phyloP scores from a whole-genome alignment of 37 sponge, comb jelly and placozoan genomes.

The Amphimedon queenslandica region DNA sequence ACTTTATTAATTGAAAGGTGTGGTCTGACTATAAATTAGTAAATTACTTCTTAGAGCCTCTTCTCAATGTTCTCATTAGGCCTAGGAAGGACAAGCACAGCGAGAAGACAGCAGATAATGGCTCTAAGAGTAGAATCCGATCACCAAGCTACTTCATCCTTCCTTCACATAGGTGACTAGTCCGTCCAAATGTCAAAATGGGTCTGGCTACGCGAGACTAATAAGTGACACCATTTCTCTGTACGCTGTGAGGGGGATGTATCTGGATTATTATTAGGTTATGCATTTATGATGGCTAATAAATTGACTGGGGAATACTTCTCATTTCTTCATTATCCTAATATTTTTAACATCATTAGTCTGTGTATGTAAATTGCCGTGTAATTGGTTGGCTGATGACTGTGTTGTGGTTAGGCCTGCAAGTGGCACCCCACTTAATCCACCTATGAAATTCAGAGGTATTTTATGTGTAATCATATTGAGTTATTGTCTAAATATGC shows the following conservation, averaged over 20 bases:
- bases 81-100: background rate
- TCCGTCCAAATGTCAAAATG: constrained; percentile 82
- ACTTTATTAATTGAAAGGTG: no score
- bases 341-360: no score
- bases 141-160: constrained; percentile 27
- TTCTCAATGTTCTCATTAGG: no score
- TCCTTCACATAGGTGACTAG: constrained; percentile 85
- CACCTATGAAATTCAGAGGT: constrained; percentile 95
- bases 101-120: background rate
- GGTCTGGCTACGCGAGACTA: constrained; percentile 84
- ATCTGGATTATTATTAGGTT: constrained; percentile 86
- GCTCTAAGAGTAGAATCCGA: background rate
- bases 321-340: no score
- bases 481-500: background rate
- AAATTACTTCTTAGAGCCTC: background rate
- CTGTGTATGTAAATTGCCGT: no score
- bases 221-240: constrained; percentile 84
- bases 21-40: no score
- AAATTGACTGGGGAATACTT: no score
- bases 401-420: constrained; percentile 79
- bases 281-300: no score
- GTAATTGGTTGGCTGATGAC: constrained; percentile 86
- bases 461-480: no score
- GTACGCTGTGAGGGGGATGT: constrained; percentile 87
- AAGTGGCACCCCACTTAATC: constrained; percentile 64